Evolutionary conservation across 2,797 vertebrate species (phyloP).

Genomic region (Pseudomugil tenellus): DNA sequence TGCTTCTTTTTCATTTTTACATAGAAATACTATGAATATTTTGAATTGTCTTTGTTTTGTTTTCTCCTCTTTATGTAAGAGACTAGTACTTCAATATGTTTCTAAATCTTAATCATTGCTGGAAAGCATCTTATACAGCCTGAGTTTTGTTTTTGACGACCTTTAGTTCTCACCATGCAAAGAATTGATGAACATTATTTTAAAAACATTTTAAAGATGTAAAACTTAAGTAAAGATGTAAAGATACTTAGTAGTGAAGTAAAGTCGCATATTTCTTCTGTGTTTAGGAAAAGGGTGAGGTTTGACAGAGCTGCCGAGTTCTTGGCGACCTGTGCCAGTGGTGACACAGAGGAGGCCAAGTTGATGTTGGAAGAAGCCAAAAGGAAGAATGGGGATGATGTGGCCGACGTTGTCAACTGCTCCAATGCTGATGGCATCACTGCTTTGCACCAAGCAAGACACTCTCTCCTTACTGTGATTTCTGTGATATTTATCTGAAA

Average conservation of each 20-base stretch:
- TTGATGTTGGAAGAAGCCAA: slow-evolving; percentile 85
- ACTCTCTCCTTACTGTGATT: background rate
- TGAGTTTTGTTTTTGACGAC: background rate
- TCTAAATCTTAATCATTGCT: background rate
- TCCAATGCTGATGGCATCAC: slow-evolving; percentile 92
- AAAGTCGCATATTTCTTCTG: background rate
- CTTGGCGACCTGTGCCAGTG: slow-evolving; percentile 89
- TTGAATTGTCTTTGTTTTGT: too few relatives aligned
- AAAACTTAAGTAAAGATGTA: background rate
- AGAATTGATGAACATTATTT: background rate
- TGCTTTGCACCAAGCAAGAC: slow-evolving; percentile 89
- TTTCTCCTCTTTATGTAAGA: background rate
- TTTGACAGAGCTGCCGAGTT: slow-evolving; percentile 92
- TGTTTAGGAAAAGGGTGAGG: slow-evolving; percentile 82
- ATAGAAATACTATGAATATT: background rate
- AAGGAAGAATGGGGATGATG: slow-evolving; percentile 41
- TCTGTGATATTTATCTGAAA: background rate
- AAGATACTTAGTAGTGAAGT: background rate
- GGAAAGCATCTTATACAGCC: background rate
- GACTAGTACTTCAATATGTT: background rate
- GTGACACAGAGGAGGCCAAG: slow-evolving; percentile 88
- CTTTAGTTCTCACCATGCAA: background rate
- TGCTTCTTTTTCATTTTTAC: too few relatives aligned
- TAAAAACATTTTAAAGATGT: background rate
- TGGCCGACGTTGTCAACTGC: slow-evolving; percentile 82